Evolutionary conservation across 2,113 vertebrate genomes (phyloP).

Genomic region (Sarotherodon lohbergeri): DNA sequence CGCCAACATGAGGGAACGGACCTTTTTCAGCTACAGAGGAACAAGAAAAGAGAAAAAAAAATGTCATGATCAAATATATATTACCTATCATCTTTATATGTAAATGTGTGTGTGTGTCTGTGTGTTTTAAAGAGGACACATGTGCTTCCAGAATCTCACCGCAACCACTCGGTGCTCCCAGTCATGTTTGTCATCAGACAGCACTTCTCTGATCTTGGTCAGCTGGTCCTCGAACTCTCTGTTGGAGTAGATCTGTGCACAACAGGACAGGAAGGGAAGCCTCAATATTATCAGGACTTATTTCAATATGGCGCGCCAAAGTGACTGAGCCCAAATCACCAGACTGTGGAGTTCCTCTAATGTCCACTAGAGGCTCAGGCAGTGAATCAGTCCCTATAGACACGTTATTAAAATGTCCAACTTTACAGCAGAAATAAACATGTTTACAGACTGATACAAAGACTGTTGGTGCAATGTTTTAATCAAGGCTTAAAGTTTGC

Average conservation of each 20-base stretch:
- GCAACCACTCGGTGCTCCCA: conserved; percentile 95
- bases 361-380: not conserved
- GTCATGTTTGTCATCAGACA: conserved; percentile 96
- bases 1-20: conserved; percentile 89
- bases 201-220: conserved; percentile 89
- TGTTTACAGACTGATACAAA: not conserved
- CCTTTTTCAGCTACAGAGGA: conserved; percentile 85
- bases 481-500: not conserved
- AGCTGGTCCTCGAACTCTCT: conserved; percentile 93
- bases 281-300: not conserved
- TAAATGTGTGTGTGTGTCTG: not conserved
- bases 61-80: not conserved
- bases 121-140: not conserved
- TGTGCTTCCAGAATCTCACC: conserved; percentile 66
- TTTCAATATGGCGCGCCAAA: not conserved
- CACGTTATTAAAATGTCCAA: not conserved
- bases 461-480: not conserved
- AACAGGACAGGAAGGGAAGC: not conserved
- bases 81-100: not conserved
- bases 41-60: not conserved
- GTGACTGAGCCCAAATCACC: not conserved
- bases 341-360: not conserved
- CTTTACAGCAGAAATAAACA: not conserved
- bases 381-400: not conserved
- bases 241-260: conserved; percentile 87